Percentiles rank a stretch among this genome's conserved stretches.
Evolutionary conservation across 2,113 vertebrate genomes (phyloP).

Genomic region (Rhinoderma darwinii): DNA sequence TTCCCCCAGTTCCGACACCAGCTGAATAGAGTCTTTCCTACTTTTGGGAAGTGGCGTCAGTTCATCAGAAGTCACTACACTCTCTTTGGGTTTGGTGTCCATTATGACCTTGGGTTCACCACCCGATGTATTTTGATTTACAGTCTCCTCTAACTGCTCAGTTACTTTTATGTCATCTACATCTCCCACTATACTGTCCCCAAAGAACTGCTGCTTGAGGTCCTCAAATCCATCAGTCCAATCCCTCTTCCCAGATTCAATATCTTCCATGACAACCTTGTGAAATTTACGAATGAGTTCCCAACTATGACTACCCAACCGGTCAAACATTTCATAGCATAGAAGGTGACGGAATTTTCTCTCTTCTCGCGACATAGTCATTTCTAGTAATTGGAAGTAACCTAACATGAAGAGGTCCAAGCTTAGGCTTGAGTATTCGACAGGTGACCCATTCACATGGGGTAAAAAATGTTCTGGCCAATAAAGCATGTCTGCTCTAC

Average conservation of each 20-base stretch:
- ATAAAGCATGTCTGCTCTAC: constrained; percentile 82
- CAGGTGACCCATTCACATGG: constrained; percentile 77
- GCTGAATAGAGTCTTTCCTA: constrained; percentile 77
- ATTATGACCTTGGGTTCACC: background rate
- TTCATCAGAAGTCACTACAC: background rate
- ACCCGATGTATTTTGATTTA: background rate
- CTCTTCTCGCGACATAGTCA: constrained; percentile 89
- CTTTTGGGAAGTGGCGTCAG: constrained; percentile 1
- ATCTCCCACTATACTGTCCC: constrained; percentile 68
- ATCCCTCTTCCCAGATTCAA: constrained; percentile 81
- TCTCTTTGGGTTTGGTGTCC: constrained; percentile 1
- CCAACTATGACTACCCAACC: constrained; percentile 90
- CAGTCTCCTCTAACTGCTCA: constrained; percentile 60
- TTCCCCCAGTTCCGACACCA: constrained; percentile 88
- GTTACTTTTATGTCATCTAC: constrained; percentile 61
- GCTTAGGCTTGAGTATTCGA: constrained; percentile 85
- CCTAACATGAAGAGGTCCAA: constrained; percentile 98
- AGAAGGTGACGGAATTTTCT: constrained; percentile 93
- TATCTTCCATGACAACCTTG: constrained; percentile 82
- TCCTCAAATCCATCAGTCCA: constrained; percentile 94
- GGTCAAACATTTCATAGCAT: constrained; percentile 98
- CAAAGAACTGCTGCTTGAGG: constrained; percentile 86
- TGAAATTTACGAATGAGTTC: constrained; percentile 88
- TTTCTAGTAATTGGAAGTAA: constrained; percentile 97
- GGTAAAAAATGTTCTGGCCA: constrained; percentile 97